Percentiles rank a stretch among this genome's conserved stretches.
Evolutionary conservation across 1,140 invertebrate genomes (phyloP).

Genomic region (Drosophila cardini): DNA sequence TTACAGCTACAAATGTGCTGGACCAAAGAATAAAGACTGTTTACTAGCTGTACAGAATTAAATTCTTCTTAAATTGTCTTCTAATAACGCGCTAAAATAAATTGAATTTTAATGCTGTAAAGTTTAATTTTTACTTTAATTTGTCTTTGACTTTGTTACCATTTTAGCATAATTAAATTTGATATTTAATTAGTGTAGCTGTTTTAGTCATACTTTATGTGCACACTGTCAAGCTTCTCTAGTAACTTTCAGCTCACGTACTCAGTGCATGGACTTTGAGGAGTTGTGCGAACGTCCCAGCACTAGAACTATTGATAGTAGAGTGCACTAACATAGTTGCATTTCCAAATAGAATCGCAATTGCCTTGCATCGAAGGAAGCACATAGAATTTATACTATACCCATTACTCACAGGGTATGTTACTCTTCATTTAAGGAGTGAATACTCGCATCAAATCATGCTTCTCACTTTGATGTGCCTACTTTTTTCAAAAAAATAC

Average conservation of each 20-base stretch:
- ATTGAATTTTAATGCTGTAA: not conserved
- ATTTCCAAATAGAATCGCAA: too few species aligned
- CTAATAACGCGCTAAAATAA: not conserved
- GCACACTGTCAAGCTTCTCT: not conserved
- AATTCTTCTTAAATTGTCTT: not conserved
- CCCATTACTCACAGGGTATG: too few species aligned
- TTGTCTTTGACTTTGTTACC: not conserved
- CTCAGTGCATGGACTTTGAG: not conserved
- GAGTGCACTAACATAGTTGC: not conserved
- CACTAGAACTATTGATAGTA: not conserved
- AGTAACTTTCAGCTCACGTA: slow-evolving; percentile 5
- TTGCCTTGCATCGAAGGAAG: too few species aligned
- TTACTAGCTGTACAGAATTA: not conserved
- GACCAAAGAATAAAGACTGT: not conserved
- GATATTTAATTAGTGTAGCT: not conserved
- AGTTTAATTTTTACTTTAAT: too few species aligned
- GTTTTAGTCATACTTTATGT: not conserved
- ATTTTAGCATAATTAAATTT: not conserved
- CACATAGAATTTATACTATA: too few species aligned
- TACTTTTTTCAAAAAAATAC: too few species aligned
- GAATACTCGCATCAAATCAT: too few species aligned
- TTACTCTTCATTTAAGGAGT: too few species aligned
- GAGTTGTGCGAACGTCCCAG: not conserved
- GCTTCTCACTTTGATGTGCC: too few species aligned
- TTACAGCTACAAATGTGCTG: not conserved